These are phyloP conservation scores for Lytechinus variegatus DNA, from an alignment of 35 echinoderm and acorn worm species.

Conservation along the genomic window DNA sequence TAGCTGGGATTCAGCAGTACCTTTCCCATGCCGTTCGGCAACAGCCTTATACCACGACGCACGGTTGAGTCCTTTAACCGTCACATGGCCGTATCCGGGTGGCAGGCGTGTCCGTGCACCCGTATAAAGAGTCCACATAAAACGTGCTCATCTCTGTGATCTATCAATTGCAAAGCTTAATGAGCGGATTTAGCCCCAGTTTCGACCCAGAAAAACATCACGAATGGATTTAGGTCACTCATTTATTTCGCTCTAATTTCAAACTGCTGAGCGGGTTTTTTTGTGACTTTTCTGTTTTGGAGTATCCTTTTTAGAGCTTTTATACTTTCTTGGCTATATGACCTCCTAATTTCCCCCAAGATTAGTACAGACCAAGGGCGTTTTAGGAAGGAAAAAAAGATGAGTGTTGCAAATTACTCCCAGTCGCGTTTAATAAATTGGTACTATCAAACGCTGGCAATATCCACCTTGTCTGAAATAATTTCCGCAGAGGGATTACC, in stretches of 20 bases:
- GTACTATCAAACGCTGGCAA: not conserved
- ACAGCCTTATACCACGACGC: too few relatives aligned
- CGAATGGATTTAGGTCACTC: not conserved
- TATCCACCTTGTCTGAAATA: not conserved
- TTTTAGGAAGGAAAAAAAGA: not conserved
- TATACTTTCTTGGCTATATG: not conserved
- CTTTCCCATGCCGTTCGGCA: too few relatives aligned
- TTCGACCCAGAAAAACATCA: slow-evolving; percentile 5
- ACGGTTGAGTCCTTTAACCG: too few relatives aligned
- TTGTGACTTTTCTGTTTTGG: not conserved
- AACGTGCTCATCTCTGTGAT: not conserved
- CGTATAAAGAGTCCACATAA: not conserved
- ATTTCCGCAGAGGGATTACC: not conserved
- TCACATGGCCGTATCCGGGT: not conserved
- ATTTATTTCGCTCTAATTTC: slow-evolving; percentile 15
- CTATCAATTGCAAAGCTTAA: not conserved
- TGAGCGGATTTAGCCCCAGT: not conserved
- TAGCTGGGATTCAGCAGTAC: too few relatives aligned
- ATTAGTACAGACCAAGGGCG: slow-evolving; percentile 9
- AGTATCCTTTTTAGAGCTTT: not conserved
- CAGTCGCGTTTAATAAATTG: not conserved
- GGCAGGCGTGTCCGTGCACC: not conserved
- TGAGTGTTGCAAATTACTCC: not conserved
- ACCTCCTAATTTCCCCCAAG: not conserved
- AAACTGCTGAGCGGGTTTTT: not conserved